Conservation (phyloP, 1,140 invertebrate species). For the Calliopsis andreniformis region DNA sequence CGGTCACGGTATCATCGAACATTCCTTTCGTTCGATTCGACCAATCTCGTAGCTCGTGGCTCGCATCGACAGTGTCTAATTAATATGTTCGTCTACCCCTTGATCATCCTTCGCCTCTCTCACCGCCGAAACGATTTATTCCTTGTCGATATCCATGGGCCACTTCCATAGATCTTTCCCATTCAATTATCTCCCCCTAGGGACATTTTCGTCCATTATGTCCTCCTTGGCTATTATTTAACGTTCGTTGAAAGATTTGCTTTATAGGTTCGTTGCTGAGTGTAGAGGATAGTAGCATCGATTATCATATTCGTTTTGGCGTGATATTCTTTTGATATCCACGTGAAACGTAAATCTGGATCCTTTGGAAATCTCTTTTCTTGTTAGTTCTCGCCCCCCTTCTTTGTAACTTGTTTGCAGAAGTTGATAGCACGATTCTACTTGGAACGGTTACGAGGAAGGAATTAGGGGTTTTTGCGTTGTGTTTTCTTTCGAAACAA, state of each 20-base stretch:
- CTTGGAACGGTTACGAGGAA: background rate
- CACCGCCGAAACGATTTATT: background rate
- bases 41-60: background rate
- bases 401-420: background rate
- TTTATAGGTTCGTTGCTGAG: too few relatives aligned
- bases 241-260: too few relatives aligned
- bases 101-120: slow-evolving; percentile 1
- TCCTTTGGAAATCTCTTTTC: slow-evolving; percentile 10
- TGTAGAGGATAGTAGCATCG: too few relatives aligned
- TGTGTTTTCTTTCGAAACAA: background rate
- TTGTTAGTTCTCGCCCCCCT: slow-evolving; percentile 1
- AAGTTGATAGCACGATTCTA: background rate
- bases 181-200: background rate
- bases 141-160: background rate
- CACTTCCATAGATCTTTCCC: background rate
- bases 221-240: slow-evolving; percentile 9
- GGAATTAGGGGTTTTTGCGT: too few relatives aligned
- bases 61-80: slow-evolving; percentile 1
- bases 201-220: background rate
- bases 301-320: background rate
- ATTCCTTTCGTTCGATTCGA: background rate
- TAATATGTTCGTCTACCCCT: background rate
- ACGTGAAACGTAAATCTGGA: background rate
- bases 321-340: background rate
- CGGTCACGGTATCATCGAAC: slow-evolving; percentile 17